phyloP scores from a whole-genome alignment of 2,113 vertebrate genomes.

The Suncus etruscus region DNA sequence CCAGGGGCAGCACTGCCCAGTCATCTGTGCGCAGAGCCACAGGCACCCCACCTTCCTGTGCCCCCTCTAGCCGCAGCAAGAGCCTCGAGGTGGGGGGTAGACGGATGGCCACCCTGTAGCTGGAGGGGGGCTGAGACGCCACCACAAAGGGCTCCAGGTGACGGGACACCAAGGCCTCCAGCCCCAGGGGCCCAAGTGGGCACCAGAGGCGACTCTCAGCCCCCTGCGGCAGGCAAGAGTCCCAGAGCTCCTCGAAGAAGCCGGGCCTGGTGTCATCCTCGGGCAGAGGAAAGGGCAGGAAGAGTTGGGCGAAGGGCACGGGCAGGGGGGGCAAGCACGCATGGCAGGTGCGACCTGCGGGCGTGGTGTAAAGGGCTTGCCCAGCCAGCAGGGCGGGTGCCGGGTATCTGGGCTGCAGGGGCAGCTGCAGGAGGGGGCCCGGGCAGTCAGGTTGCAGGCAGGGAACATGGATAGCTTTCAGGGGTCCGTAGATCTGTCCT shows the following conservation, averaged over 20 bases:
- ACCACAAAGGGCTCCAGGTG: constrained; percentile 88
- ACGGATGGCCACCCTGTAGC: constrained; percentile 87
- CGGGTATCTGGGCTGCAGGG: constrained; percentile 87
- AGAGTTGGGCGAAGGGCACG: constrained; percentile 88
- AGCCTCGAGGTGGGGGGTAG: constrained; percentile 89
- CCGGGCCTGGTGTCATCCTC: neutral
- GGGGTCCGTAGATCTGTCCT: constrained; percentile 85
- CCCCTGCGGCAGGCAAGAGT: constrained; percentile 78
- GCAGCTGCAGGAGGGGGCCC: constrained; percentile 82
- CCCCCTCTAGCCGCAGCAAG: constrained; percentile 85
- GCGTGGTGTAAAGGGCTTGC: constrained; percentile 88
- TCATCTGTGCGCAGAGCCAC: constrained; percentile 89
- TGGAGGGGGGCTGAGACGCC: constrained; percentile 67
- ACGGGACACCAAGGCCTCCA: constrained; percentile 82
- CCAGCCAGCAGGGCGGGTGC: constrained; percentile 86
- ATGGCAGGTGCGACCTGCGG: constrained; percentile 88
- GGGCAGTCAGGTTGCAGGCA: constrained; percentile 85
- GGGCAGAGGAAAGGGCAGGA: constrained; percentile 84
- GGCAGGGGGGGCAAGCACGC: constrained; percentile 86
- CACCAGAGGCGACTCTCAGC: constrained; percentile 89
- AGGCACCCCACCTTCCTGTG: constrained; percentile 83
- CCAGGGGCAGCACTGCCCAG: constrained; percentile 90
- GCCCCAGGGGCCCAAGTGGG: constrained; percentile 75
- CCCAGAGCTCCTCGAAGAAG: constrained; percentile 90
- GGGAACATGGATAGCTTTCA: constrained; percentile 88